Percentiles rank a stretch among this genome's conserved stretches.
Conservation (phyloP, 2,113 vertebrate species). For the Anolis carolinensis region DNA sequence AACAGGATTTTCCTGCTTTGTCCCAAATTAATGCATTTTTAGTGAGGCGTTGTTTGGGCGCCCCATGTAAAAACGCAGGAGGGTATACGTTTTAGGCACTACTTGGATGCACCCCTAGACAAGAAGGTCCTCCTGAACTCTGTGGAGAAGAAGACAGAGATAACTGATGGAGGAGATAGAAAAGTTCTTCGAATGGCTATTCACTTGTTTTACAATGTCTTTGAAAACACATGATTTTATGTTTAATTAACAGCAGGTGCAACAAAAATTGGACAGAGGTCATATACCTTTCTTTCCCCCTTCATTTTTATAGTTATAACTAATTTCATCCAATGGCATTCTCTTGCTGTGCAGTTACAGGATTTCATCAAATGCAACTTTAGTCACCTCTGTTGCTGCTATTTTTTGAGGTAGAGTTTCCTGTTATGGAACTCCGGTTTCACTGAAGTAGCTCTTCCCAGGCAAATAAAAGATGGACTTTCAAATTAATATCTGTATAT, state of each 20-base stretch:
- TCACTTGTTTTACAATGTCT: too few relatives aligned
- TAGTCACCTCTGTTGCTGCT: not conserved
- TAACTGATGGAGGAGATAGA: too few relatives aligned
- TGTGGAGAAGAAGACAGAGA: too few relatives aligned
- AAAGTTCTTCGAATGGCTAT: not conserved
- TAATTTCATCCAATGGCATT: constrained; percentile 37
- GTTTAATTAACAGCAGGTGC: too few relatives aligned
- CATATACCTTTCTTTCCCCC: constrained; percentile 21
- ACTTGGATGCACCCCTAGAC: too few relatives aligned
- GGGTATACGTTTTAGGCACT: too few relatives aligned
- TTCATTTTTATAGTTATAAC: constrained; percentile 54
- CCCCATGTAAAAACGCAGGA: too few relatives aligned
- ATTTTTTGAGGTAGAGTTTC: constrained; percentile 4
- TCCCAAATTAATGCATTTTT: too few relatives aligned
- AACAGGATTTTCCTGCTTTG: too few relatives aligned
- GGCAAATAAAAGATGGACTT: not conserved
- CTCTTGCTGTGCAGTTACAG: constrained; percentile 12
- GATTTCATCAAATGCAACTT: not conserved
- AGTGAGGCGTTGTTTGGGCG: too few relatives aligned
- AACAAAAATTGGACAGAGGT: constrained; percentile 12
- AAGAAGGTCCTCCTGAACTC: not conserved
- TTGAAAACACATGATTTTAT: too few relatives aligned
- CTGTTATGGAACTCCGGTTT: not conserved
- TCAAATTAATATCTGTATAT: not conserved
- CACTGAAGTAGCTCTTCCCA: not conserved